These are phyloP conservation scores for Spheniscus humboldti DNA, from an alignment of 2,797 vertebrate species.

Conservation along the genomic window DNA sequence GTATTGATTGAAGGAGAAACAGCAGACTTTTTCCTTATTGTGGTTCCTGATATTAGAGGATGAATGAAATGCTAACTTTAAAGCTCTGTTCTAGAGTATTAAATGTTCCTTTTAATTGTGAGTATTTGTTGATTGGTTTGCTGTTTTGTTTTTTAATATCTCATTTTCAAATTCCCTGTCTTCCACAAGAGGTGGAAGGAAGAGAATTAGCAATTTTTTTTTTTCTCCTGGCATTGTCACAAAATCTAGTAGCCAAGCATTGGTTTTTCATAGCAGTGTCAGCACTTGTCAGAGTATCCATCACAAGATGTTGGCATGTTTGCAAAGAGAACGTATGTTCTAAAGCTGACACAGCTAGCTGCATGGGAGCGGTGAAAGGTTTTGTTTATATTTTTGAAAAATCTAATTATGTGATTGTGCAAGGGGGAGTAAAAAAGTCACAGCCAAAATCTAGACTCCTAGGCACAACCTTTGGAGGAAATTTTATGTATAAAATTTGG, in stretches of 20 bases:
- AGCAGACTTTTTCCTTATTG: background rate
- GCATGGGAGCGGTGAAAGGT: background rate
- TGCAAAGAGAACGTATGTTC: constrained; percentile 15
- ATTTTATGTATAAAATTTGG: background rate
- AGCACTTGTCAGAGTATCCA: constrained; percentile 18
- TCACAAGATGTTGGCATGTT: background rate
- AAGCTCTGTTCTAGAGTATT: constrained; percentile 10
- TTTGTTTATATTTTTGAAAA: constrained; percentile 38
- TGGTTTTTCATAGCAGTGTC: background rate
- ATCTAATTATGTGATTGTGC: background rate
- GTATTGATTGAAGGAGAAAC: constrained; percentile 46
- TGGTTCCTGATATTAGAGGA: constrained; percentile 17
- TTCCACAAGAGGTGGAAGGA: background rate
- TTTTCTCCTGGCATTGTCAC: background rate
- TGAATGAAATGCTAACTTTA: constrained; percentile 24
- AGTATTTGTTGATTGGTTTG: background rate
- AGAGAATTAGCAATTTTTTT: background rate
- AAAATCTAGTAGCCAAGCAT: background rate
- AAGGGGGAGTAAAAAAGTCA: background rate
- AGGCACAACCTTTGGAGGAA: background rate
- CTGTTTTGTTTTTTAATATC: background rate
- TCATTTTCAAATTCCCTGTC: background rate
- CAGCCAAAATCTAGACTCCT: background rate
- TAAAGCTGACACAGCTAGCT: constrained; percentile 40
- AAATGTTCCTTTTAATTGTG: background rate